Evolutionary conservation across 2,797 vertebrate genomes (phyloP), one percentile per base, ranked within the genome.

Genomic region (Urocyon cinereoargenteus): DNA sequence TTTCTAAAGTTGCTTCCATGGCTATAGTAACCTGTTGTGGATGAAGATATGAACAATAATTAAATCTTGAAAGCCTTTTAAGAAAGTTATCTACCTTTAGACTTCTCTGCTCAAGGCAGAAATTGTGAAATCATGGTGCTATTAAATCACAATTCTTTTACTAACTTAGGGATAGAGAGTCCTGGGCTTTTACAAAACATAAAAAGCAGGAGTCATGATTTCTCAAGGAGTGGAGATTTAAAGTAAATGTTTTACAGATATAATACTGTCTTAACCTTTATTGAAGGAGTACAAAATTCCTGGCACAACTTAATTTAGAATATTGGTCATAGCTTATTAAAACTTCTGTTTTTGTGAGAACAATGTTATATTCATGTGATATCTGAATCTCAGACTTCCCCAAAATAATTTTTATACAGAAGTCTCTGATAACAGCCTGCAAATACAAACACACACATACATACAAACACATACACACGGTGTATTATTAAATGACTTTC

Each of bases 141-240:
- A 87, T 79, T 93, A 96, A 68, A 89, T 96, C 14, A 87, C 75
- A 93, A 16, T 62, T 79, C 3, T 87, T 88, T 93, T 81, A 77
- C 31, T 87, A 90, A 81, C 15, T 70, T 84, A 75, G 10, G 86
- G 31, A 70, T 31, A 70, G 15, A 40, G 8, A 61, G 62, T 68
- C 28, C 12, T 94, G 24, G 31, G 91, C 79, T 90, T 92, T 49
- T 49, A 93, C 81, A 93, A 96, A 96, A 84, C 26, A 49, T 57
- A 72, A 53, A 90, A 91, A 89, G 6, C 5, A 36, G 45, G 26
- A 72, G 7, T 36, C 12, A 16, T 83, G 19, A 78, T 84, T 83
- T 88, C 68, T 90, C 86, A 87, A 94, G 40, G 4, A 45, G 95
- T 92, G 49, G 21, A 86, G 16, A 55, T 36, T 91, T 89, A 84